Evolutionary conservation across 2,797 vertebrate species (phyloP), one percentile per base, ranked within the genome.

Genomic region (Margarornis squamiger): DNA sequence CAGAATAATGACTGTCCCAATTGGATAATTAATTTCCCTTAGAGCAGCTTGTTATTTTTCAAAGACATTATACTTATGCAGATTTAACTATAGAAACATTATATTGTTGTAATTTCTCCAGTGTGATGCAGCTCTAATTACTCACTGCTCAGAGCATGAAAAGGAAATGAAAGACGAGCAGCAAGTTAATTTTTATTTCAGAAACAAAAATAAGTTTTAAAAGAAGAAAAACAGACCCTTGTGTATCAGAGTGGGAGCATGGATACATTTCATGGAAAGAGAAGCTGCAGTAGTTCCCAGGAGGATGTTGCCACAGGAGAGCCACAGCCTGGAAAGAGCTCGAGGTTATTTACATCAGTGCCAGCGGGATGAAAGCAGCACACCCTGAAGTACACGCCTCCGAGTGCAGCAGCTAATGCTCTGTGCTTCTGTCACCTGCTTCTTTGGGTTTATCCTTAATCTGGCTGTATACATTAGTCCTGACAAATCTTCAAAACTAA

Each of bases 11-110:
- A 46, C 52, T 29, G 3, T 79, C 85, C 90, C 92, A 61, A 15
- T 43, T 88, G 90, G 92, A 95, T 83, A 81, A 96, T 97, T 97
- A 95, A 96, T 95, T 96, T 90, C 62, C 59, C 63, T 93, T 84
- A 75, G 68, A 88, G 81, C 29, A 94, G 81, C 76, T 80, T 84
- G 71, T 80, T 94, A 87, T 92, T 93, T 96, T 93, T 90, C 90
- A 76, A 83, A 93, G 92, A 73, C 90, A 97, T 94, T 95, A 86
- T 84, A 95, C 83, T 96, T 96, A 86, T 57, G 91, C 93, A 97
- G 93, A 95, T 95, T 93, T 95, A 88, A 92, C 93, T 73, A 79
- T 72, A 89, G 94, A 95, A 97, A 89, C 86, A 77, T 49, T 82
- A 76, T 55, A 89, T 88, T 81, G 59, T 68, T 84, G 48, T 80